Base-by-base conservation (phyloP, 2,888 invertebrate genomes). In the Agonopterix arenella region DNA sequence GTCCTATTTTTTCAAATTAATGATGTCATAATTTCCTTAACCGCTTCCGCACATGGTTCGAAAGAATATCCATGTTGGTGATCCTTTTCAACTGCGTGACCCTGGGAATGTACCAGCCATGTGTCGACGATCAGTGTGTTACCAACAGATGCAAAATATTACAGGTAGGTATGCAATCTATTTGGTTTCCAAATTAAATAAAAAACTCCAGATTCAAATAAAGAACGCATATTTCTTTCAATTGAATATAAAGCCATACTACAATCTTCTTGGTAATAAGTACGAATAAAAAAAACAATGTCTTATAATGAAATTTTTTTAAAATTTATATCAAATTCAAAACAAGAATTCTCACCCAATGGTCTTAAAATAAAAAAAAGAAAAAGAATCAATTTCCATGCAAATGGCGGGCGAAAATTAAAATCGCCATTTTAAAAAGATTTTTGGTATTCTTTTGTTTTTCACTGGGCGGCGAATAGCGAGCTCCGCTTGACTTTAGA, bases 61-160 rank as follows among this genome's bases (percentile, higher is more conserved):
- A 99, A 90, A 93, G 99, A 64, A 91, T 99, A 71, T 98, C 98
- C 72, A 99, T 99, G 96, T 91, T 97, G 88, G 98, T 99, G 59
- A 99, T 99, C 75, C 90, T 99, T 66, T 91, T 99, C 74, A 99
- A 99, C 91, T 99, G 99, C 90, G 92, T 99, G 63, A 99, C 99
- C 10, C 91, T 99, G 71, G 99, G 99, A 55, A 99, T 99, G 99
- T 99, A 99, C 89, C 97, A 98, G 88, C 99, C 99, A 18, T 99
- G 99, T 84, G 95, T 96, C 70, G 98, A 98, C 83, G 96, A 97
- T 71, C 92, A 93, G 66, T 99, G 99, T 82, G 90, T 93, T 57
- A 94, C 95, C 64, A 96, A 95, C 84, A 92, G 97, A 73, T 97
- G 97, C 90, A 94, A 95, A 88, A 96, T 97, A 81, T 89, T 97